These are phyloP conservation scores for Globodera rostochiensis DNA, from an alignment of 1,140 invertebrate genomes.

Conservation along the genomic window DNA sequence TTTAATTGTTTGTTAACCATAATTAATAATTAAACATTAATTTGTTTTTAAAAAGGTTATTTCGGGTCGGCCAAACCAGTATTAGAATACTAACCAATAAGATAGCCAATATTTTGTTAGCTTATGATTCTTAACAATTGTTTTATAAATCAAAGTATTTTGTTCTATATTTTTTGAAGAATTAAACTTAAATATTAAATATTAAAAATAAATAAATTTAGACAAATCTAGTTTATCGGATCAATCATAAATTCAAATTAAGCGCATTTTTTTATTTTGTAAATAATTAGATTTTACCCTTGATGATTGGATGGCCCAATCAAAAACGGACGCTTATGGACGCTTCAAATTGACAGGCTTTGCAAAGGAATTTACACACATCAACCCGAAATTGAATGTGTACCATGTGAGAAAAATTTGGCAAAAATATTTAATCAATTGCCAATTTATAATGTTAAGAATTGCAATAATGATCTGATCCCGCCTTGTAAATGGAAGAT, in stretches of 20 bases:
- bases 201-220: neutral
- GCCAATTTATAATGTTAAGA: constrained; percentile 29
- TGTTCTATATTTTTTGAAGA: neutral
- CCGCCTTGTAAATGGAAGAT: constrained; percentile 31
- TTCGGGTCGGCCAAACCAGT: no score
- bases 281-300: constrained; percentile 2
- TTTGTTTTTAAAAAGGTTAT: no score
- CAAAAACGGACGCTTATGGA: constrained; percentile 47
- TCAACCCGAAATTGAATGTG: constrained; percentile 43
- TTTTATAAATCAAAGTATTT: no score
- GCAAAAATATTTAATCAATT: constrained; percentile 2
- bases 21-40: neutral
- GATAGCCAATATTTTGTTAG: no score
- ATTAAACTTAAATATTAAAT: neutral
- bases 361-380: constrained; percentile 51
- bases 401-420: constrained; percentile 42
- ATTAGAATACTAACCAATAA: no score
- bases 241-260: neutral
- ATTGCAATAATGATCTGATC: constrained; percentile 32
- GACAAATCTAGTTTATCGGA: neutral
- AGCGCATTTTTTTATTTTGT: neutral
- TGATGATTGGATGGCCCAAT: constrained; percentile 56
- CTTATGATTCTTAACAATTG: no score
- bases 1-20: constrained; percentile 11
- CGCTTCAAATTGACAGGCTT: constrained; percentile 45